A percentile compares a stretch with the other conserved stretches of the same genome.
phyloP scores from a whole-genome alignment of 2,113 vertebrate species.

The Carassius gibelio region DNA sequence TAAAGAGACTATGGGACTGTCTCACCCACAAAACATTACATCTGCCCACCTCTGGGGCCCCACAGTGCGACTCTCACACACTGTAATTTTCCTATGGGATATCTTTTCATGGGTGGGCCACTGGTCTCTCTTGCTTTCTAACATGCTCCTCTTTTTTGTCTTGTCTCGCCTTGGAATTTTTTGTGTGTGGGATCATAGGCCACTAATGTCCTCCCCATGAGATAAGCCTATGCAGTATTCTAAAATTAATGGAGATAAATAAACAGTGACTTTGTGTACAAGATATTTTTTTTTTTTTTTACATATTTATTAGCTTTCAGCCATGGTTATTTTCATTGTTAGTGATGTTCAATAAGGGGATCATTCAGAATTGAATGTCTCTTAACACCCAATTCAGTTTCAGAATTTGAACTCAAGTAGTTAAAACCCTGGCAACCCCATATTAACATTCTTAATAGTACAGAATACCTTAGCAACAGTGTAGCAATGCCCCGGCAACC shows the following conservation, averaged over 20 bases:
- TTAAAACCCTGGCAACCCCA: neutral
- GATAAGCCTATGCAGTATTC: neutral
- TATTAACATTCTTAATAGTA: neutral
- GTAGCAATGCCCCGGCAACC: no score
- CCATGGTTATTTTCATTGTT: neutral
- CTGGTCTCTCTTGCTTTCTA: conserved; percentile 65
- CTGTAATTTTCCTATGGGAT: conserved; percentile 66
- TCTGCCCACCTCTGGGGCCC: conserved; percentile 26
- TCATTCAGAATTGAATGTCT: no score
- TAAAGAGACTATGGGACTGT: conserved; percentile 41
- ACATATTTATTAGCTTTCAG: neutral
- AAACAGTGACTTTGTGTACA: neutral
- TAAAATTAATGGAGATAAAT: neutral
- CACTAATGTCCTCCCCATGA: neutral
- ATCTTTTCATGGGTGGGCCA: conserved; percentile 68
- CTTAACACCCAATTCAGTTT: neutral
- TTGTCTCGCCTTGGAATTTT: conserved; percentile 50
- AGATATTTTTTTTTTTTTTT: neutral
- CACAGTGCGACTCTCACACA: conserved; percentile 51
- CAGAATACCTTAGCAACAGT: neutral
- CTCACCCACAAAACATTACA: conserved; percentile 55
- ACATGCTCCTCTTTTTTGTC: neutral
- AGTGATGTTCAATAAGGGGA: neutral
- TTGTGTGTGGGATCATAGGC: conserved; percentile 28
- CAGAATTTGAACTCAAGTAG: neutral